Conservation (phyloP, 1,140 invertebrate genomes). For the Cotesia vestalis region DNA sequence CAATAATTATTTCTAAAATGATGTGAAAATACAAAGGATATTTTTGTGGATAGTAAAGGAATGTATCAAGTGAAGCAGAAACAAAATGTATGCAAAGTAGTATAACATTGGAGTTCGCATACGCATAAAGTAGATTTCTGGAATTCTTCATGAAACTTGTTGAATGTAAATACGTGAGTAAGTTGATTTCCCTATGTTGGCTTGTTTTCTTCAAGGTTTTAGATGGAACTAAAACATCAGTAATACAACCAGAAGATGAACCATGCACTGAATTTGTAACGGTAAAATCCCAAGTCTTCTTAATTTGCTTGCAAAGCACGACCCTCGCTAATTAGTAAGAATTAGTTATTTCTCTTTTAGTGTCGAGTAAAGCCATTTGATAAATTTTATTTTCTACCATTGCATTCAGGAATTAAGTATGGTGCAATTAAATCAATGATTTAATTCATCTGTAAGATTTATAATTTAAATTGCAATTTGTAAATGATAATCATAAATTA, state of each 20-base stretch:
- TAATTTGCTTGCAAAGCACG: constrained; percentile 46
- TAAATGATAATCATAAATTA: too few species aligned
- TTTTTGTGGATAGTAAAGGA: too few species aligned
- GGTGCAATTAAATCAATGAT: too few species aligned
- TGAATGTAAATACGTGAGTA: neutral
- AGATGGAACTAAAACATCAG: neutral
- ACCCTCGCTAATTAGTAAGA: constrained; percentile 39
- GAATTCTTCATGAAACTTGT: constrained; percentile 6
- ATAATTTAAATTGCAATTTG: too few species aligned
- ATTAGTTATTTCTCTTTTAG: constrained; percentile 22
- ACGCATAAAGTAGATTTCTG: too few species aligned
- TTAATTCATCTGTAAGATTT: too few species aligned
- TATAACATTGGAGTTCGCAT: too few species aligned
- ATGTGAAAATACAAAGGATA: too few species aligned
- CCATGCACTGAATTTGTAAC: constrained; percentile 46
- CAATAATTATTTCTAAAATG: too few species aligned
- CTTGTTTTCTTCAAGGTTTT: neutral
- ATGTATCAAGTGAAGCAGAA: too few species aligned
- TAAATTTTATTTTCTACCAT: constrained; percentile 16
- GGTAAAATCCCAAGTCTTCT: constrained; percentile 41
- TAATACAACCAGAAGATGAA: neutral
- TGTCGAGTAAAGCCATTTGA: constrained; percentile 21
- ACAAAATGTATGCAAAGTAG: too few species aligned
- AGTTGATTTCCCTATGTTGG: too few species aligned
- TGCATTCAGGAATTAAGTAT: neutral